Percentiles rank a stretch among this genome's conserved stretches.
Conservation (phyloP, 1,140 invertebrate genomes). For the Wasmannia auropunctata region DNA sequence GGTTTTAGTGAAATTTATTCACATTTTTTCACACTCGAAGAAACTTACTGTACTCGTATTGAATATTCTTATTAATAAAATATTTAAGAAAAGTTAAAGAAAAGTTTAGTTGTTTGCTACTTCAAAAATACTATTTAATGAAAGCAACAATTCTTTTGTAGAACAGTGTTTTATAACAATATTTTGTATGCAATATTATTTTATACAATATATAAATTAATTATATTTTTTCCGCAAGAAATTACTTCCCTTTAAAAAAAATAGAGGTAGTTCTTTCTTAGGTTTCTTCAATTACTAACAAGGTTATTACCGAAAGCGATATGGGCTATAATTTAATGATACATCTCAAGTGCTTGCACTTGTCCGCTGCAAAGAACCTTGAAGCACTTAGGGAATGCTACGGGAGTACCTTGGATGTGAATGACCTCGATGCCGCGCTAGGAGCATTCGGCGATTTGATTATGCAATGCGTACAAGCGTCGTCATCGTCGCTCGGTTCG, state of each 20-base stretch:
- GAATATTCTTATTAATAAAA: not conserved
- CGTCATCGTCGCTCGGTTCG: not conserved
- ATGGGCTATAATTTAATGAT: conserved; percentile 35
- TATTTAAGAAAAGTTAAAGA: not conserved
- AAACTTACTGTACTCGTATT: not conserved
- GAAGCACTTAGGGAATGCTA: conserved; percentile 30
- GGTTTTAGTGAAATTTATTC: not conserved
- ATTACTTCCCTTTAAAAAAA: not conserved
- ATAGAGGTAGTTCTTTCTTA: not conserved
- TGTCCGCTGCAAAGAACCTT: not conserved
- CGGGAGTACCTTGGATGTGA: conserved; percentile 20
- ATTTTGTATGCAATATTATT: too few species aligned
- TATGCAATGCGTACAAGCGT: conserved; percentile 25
- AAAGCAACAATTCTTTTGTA: not conserved
- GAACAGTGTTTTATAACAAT: not conserved
- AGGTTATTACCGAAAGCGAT: not conserved
- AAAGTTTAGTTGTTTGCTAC: not conserved
- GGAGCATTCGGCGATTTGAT: conserved; percentile 50
- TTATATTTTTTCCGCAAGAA: not conserved
- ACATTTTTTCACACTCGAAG: not conserved
- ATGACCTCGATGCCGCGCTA: conserved; percentile 31
- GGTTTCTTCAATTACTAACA: not conserved
- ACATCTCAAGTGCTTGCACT: conserved; percentile 3
- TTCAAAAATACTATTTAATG: not conserved
- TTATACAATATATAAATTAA: too few species aligned